phyloP scores from a whole-genome alignment of 2,797 vertebrate genomes.

The Crocidura indochinensis region DNA sequence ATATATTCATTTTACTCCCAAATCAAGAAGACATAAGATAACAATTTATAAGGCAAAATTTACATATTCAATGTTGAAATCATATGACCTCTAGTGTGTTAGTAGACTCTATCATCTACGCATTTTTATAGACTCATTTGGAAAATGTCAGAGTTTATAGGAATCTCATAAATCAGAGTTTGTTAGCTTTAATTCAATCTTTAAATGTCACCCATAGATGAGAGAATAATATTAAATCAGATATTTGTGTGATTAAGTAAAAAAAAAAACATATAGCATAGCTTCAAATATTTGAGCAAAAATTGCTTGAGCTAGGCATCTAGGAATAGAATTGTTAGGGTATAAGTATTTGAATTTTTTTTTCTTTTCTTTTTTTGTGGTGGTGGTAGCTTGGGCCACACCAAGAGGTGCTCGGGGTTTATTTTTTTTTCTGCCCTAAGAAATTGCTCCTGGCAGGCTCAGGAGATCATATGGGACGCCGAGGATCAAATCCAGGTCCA shows the following conservation, averaged over 20 bases:
- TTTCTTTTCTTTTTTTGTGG: too few species aligned
- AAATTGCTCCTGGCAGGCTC: too few species aligned
- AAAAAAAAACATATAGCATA: constrained; percentile 52
- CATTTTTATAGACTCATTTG: constrained; percentile 78
- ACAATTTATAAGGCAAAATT: constrained; percentile 47
- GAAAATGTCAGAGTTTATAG: constrained; percentile 77
- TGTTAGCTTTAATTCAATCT: constrained; percentile 72
- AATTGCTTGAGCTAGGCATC: constrained; percentile 37
- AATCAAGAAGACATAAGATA: constrained; percentile 51
- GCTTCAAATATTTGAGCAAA: constrained; percentile 50
- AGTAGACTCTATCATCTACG: constrained; percentile 56
- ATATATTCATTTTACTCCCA: constrained; percentile 27
- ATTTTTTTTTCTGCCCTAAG: too few species aligned
- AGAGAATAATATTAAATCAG: constrained; percentile 54
- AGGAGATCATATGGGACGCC: too few species aligned
- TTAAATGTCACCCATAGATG: constrained; percentile 67
- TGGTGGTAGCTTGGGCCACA: too few species aligned
- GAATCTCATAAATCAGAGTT: constrained; percentile 73
- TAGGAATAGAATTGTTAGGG: not conserved
- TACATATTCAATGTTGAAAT: constrained; percentile 49
- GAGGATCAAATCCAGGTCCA: too few species aligned
- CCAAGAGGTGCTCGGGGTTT: too few species aligned
- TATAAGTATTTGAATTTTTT: constrained; percentile 21
- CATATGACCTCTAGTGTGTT: not conserved
- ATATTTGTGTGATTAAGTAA: constrained; percentile 58